Evolutionary conservation across 2,797 vertebrate genomes (phyloP), one percentile per base, ranked within the genome.

Genomic region (Hephaestus fuliginosus): DNA sequence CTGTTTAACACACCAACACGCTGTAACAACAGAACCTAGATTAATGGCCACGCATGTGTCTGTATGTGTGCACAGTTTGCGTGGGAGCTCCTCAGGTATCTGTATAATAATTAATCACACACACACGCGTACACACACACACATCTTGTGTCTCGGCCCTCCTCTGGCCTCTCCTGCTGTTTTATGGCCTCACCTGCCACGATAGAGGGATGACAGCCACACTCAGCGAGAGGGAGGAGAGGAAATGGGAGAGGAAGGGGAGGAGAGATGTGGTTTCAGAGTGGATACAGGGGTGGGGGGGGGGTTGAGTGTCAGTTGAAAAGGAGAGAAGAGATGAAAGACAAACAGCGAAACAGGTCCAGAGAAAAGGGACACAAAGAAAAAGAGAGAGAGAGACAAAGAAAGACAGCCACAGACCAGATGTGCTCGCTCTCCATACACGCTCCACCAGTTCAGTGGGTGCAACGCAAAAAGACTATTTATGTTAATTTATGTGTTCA

Each of bases 111-210:
- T 94, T 86, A 89, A 91, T 91, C 70, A 66, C 44, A 67, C 85
- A 78, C 80, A 39, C 36, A 8, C 36, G 8, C 36, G 8, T 39
- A 75, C 74, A 77, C 22, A 77, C 61, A 66, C 71, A 66, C 74
- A 79, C 86, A 74, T 63, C 70, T 81, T 22, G 84, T 77, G 60
- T 87, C 76, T 30, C 9, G 1, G 33, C 66, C 74, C 73, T 83
- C 78, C 74, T 60, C 78, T 66, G 74, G 81, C 65, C 81, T 82
- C 78, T 70, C 85, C 87, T 51, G 92, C 91, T 90, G 90, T 86
- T 94, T 94, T 90, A 93, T 86, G 86, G 89, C 88, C 82, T 92
- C 91, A 94, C 91, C 93, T 94, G 92, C 89, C 87, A 87, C 86
- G 48, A 84, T 67, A 81, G 86, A 88, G 88, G 90, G 88, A 91